A percentile compares a stretch with the other conserved stretches of the same genome.
Evolutionary conservation across 2,113 vertebrate species (phyloP).

Genomic region (Pycnonotus jocosus): DNA sequence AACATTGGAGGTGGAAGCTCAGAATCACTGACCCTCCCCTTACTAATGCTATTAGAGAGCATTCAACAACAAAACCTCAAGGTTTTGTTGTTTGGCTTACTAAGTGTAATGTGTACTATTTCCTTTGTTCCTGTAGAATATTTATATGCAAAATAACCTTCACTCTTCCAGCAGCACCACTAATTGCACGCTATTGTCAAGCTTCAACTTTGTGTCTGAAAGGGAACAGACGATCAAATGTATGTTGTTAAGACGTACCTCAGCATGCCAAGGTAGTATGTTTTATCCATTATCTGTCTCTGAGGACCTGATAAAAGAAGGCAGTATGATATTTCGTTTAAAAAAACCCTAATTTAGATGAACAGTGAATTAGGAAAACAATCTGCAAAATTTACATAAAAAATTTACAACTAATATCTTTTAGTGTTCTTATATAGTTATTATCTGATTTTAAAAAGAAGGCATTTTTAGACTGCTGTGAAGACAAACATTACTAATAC

Average conservation of each 20-base stretch:
- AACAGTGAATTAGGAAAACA: neutral
- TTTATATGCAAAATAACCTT: neutral
- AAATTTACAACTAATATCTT: neutral
- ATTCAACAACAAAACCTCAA: neutral
- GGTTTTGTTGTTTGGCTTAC: too few species aligned
- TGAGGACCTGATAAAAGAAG: slow-evolving; percentile 84
- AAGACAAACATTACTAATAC: neutral
- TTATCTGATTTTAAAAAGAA: neutral
- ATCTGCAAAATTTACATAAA: neutral
- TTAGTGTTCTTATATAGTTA: neutral
- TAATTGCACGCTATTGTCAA: fast-evolving
- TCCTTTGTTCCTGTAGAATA: neutral
- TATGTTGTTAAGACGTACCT: slow-evolving; percentile 73
- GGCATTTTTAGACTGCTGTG: neutral
- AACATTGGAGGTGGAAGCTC: neutral
- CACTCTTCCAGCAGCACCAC: neutral
- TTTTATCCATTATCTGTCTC: slow-evolving; percentile 96
- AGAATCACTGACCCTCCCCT: neutral
- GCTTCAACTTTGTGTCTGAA: neutral
- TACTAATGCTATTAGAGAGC: fast-evolving
- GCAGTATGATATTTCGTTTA: neutral
- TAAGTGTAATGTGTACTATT: neutral
- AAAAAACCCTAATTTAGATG: neutral
- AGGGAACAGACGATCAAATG: neutral
- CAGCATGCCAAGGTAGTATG: slow-evolving; percentile 91